These are phyloP conservation scores for Danio kyathit DNA, from an alignment of 2,797 vertebrate species.

Conservation along the genomic window DNA sequence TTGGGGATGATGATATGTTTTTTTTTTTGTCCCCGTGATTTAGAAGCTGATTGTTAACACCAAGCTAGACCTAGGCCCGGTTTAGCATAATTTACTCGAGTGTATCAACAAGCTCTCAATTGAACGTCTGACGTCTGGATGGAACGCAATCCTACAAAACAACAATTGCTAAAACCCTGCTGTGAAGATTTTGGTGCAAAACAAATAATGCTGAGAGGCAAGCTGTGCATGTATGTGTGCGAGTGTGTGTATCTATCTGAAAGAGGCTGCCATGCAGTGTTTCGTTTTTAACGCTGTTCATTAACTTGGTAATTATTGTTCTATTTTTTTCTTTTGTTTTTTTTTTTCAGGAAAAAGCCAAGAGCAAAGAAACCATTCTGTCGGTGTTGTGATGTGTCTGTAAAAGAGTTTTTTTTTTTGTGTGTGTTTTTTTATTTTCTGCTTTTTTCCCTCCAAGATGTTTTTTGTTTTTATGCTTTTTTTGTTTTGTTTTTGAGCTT, in stretches of 20 bases:
- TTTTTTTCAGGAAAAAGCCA: constrained; percentile 71
- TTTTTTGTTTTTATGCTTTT: constrained; percentile 57
- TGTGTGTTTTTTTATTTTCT: constrained; percentile 64
- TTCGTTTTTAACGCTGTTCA: constrained; percentile 77
- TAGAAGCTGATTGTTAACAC: constrained; percentile 60
- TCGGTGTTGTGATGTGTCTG: constrained; percentile 52
- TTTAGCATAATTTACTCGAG: constrained; percentile 68
- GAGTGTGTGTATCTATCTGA: constrained; percentile 64
- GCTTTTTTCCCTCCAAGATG: constrained; percentile 64
- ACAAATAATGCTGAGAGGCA: constrained; percentile 76
- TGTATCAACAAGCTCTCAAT: constrained; percentile 70
- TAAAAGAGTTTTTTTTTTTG: constrained; percentile 63
- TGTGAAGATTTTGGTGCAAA: constrained; percentile 77
- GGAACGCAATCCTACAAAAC: constrained; percentile 75
- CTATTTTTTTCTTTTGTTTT: constrained; percentile 66
- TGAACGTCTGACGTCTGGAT: constrained; percentile 77
- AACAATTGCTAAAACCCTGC: constrained; percentile 78
- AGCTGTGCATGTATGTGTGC: constrained; percentile 60
- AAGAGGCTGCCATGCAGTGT: constrained; percentile 80
- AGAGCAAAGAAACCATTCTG: constrained; percentile 70
- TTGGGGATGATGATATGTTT: constrained; percentile 40
- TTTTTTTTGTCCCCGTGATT: constrained; percentile 44
- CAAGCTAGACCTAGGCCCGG: constrained; percentile 53
- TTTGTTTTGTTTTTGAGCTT: constrained; percentile 66
- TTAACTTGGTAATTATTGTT: constrained; percentile 77